Conservation (phyloP, 2,797 vertebrate species). For the Cynodonichthys magdalenae region DNA sequence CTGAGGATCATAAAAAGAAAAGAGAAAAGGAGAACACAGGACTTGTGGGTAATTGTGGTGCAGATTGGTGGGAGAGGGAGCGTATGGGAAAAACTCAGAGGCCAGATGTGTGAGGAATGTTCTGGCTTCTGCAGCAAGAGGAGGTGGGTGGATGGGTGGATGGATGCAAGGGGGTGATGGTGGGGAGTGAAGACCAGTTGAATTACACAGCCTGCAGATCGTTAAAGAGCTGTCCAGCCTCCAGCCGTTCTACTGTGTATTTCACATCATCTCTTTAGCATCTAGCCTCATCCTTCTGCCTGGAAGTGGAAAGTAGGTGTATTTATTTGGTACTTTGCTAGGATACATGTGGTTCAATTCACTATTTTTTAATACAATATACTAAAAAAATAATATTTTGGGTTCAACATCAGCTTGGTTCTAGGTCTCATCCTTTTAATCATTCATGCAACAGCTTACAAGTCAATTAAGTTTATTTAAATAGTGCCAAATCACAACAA, state of each 20-base stretch:
- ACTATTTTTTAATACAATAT: not conserved
- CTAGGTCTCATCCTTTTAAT: not conserved
- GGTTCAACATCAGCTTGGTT: not conserved
- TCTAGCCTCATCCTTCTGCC: slow-evolving; percentile 51
- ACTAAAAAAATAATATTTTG: not conserved
- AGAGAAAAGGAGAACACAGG: slow-evolving; percentile 81
- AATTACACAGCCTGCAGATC: slow-evolving; percentile 80
- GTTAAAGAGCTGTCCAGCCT: slow-evolving; percentile 80
- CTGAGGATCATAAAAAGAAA: slow-evolving; percentile 75
- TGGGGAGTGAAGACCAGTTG: slow-evolving; percentile 64
- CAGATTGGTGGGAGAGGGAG: slow-evolving; percentile 62
- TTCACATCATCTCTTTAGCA: slow-evolving; percentile 68
- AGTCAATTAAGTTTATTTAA: too few species aligned
- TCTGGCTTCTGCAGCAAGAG: slow-evolving; percentile 77
- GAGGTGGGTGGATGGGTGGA: slow-evolving; percentile 54
- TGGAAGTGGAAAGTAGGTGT: slow-evolving; percentile 30
- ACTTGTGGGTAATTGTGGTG: slow-evolving; percentile 82
- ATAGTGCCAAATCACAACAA: too few species aligned
- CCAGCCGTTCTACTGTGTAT: slow-evolving; percentile 72
- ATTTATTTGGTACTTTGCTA: slow-evolving; percentile 4
- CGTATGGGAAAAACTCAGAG: slow-evolving; percentile 74
- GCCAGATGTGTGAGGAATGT: slow-evolving; percentile 87
- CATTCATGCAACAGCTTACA: not conserved
- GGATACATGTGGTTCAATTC: not conserved
- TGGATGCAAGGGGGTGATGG: slow-evolving; percentile 50